These are phyloP conservation scores for Lomographa bimaculata DNA, from an alignment of 2,888 invertebrate species.

Conservation along the genomic window DNA sequence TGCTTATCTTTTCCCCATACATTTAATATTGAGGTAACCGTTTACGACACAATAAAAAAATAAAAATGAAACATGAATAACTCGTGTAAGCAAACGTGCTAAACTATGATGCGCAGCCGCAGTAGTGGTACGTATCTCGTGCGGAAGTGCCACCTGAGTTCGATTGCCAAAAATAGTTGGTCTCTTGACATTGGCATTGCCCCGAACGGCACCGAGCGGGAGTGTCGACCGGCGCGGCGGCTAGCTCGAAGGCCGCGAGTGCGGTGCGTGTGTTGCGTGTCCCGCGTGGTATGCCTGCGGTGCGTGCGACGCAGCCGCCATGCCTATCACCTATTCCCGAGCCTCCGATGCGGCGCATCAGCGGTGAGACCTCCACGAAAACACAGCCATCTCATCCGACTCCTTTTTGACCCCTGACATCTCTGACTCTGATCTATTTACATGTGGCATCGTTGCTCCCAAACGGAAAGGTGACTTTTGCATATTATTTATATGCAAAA, in stretches of 20 bases:
- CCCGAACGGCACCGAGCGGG: constrained; percentile 21
- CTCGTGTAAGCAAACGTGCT: too few species aligned
- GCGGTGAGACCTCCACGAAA: constrained; percentile 11
- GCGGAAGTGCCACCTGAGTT: constrained; percentile 42
- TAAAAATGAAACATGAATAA: too few species aligned
- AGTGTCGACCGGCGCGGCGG: constrained; percentile 12
- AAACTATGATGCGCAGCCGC: constrained; percentile 1
- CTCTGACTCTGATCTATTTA: too few species aligned
- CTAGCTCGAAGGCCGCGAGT: constrained; percentile 1
- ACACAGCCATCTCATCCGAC: too few species aligned
- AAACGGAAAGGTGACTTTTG: too few species aligned
- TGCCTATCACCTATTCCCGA: constrained; percentile 60
- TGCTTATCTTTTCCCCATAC: too few species aligned
- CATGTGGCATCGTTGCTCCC: too few species aligned
- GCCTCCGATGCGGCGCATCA: constrained; percentile 41
- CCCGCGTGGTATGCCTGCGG: too few species aligned
- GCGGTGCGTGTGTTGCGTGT: constrained; percentile 5
- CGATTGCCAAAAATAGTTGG: constrained; percentile 45
- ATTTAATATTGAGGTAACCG: too few species aligned
- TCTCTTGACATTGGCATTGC: constrained; percentile 56
- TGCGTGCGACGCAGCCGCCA: constrained; percentile 23
- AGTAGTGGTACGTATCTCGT: constrained; percentile 15
- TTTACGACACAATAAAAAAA: too few species aligned
- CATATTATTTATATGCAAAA: too few species aligned
- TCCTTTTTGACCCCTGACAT: too few species aligned